Evolutionary conservation across 2,888 invertebrate species (phyloP).

Genomic region (Ctenicera cuprea): DNA sequence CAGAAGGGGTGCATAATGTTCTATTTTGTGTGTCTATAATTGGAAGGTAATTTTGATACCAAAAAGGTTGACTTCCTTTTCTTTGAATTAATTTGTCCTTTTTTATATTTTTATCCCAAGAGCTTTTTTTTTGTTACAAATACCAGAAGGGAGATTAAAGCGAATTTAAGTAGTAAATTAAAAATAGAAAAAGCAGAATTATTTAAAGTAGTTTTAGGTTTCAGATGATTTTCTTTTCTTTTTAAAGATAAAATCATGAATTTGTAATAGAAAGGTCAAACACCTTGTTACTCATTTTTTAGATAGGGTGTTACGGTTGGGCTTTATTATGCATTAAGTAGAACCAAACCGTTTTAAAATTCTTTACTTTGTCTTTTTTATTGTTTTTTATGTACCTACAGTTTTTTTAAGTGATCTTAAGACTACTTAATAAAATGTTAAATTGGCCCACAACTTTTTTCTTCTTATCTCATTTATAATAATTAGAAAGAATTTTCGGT

Average conservation of each 20-base stretch:
- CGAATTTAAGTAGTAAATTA: neutral
- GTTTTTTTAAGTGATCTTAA: neutral
- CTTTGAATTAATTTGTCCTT: conserved; percentile 10
- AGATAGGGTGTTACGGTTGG: conserved; percentile 40
- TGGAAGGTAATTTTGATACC: conserved; percentile 39
- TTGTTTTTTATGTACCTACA: conserved; percentile 3
- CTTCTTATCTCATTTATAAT: too few species aligned
- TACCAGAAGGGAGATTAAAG: neutral
- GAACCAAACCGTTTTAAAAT: conserved; percentile 34
- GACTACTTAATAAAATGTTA: too few species aligned
- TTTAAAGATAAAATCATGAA: conserved; percentile 35
- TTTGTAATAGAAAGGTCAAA: conserved; percentile 44
- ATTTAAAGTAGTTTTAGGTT: neutral
- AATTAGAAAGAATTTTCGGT: too few species aligned
- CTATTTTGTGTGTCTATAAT: conserved; percentile 9
- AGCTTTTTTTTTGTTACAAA: neutral
- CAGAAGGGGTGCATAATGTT: conserved; percentile 50
- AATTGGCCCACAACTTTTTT: too few species aligned
- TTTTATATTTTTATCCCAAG: neutral
- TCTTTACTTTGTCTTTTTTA: neutral
- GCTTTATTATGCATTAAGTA: conserved; percentile 19
- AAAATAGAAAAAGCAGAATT: neutral
- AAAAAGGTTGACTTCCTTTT: neutral
- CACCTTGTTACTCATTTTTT: conserved; percentile 35
- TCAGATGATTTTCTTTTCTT: neutral